Evolutionary conservation across 2,797 vertebrate species (phyloP), one percentile per base, ranked within the genome.

Genomic region (Epinephelus coioides): DNA sequence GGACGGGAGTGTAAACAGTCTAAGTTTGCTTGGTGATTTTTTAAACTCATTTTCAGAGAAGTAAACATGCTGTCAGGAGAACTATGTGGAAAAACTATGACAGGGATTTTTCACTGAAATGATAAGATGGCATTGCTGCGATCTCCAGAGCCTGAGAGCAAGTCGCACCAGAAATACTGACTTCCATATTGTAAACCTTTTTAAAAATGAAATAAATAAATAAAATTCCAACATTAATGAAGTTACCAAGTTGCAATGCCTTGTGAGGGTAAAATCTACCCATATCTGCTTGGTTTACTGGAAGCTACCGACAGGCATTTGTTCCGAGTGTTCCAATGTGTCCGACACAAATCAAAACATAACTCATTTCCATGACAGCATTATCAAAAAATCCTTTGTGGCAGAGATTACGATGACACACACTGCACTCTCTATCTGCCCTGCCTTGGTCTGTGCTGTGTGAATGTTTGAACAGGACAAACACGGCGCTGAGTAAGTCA

Each of bases 401-500:
- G 25, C 12, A 17, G 25, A 81, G 73, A 88, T 81, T 43, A 40
- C 4, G 1, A 80, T 67, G 69, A 86, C 38, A 79, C 56, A 67
- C 30, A 18, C 25, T 18, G 34, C 53, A 53, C 47, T 69, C 75
- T 86, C 44, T 57, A 73, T 70, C 64, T 13, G 49, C 49, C 46
- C 66, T 0, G 73, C n/a, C 73, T 71, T 21, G n/a, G 44, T 51
- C 19, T 62, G 1, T n/a, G 38, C 30, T 4, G 73, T 56, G 75
- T 65, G 75, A 82, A 64, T 95, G 93, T 96, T 97, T 96, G 88
- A 92, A 94, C 93, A 92, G 89, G 88, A 90, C 93, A 96, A 94
- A 96, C 87, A 94, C 81, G 89, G 88, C 84, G 85, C 83, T 90
- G 94, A 88, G 90, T 90, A 89, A 88, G 92, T 88, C 90, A 92